Evolutionary conservation across 2,888 invertebrate genomes (phyloP).

Genomic region (Polydrusus tereticollis): DNA sequence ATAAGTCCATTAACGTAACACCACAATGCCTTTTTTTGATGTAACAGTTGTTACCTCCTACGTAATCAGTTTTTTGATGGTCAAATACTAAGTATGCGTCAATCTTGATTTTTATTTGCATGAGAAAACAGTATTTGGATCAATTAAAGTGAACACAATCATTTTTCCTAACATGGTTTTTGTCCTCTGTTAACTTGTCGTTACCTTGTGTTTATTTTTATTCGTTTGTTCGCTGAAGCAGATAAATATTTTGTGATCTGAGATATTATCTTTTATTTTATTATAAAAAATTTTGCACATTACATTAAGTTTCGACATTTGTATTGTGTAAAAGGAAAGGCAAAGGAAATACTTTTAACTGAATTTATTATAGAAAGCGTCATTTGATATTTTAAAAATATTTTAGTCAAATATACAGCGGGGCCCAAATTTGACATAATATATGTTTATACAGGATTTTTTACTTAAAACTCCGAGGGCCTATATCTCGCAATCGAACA

Average conservation of each 20-base stretch:
- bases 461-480: too few species aligned
- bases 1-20: too few species aligned
- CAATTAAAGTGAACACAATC: not conserved
- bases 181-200: not conserved
- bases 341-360: too few species aligned
- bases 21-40: not conserved
- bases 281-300: not conserved
- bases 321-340: not conserved
- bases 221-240: conserved; percentile 3
- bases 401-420: too few species aligned
- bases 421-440: too few species aligned
- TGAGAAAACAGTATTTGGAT: not conserved
- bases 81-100: not conserved
- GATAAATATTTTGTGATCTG: not conserved
- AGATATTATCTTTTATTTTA: not conserved
- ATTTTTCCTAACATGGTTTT: conserved; percentile 6
- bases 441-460: too few species aligned
- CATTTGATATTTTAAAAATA: too few species aligned
- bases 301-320: not conserved
- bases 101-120: conserved; percentile 2
- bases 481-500: too few species aligned
- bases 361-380: too few species aligned
- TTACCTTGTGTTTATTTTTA: conserved; percentile 1
- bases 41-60: conserved; percentile 7
- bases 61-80: not conserved